phyloP scores from a whole-genome alignment of 1,140 invertebrate genomes.

The Ectropis grisescens region DNA sequence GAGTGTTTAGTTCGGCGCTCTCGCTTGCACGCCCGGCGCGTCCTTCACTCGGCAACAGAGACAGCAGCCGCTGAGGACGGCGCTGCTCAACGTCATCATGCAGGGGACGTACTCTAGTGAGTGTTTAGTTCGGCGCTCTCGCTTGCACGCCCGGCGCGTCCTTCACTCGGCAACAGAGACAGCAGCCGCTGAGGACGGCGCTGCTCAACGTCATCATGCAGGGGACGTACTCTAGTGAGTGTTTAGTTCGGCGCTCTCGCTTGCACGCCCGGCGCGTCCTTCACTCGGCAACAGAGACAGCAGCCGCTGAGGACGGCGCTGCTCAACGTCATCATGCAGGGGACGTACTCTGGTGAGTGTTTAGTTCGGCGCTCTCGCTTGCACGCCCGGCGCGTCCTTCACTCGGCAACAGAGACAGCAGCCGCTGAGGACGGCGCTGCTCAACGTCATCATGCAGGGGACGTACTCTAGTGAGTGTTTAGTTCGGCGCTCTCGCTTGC shows the following conservation, averaged over 20 bases:
- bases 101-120: slow-evolving; percentile 50
- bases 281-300: slow-evolving; percentile 45
- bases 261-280: slow-evolving; percentile 42
- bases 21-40: slow-evolving; percentile 41
- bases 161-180: slow-evolving; percentile 45
- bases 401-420: slow-evolving; percentile 45
- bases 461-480: slow-evolving; percentile 42
- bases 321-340: slow-evolving; percentile 52
- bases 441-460: slow-evolving; percentile 52
- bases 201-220: slow-evolving; percentile 53
- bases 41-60: slow-evolving; percentile 49
- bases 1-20: no score
- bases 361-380: slow-evolving; percentile 15
- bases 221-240: slow-evolving; percentile 45
- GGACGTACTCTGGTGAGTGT: slow-evolving; percentile 45
- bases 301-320: slow-evolving; percentile 36
- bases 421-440: slow-evolving; percentile 31
- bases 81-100: slow-evolving; percentile 49
- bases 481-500: slow-evolving; percentile 20
- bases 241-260: no score
- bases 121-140: no score
- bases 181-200: slow-evolving; percentile 32
- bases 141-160: no score
- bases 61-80: slow-evolving; percentile 34
- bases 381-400: slow-evolving; percentile 46